phyloP scores from a whole-genome alignment of 2,888 invertebrate species.

The Volucella inflata region DNA sequence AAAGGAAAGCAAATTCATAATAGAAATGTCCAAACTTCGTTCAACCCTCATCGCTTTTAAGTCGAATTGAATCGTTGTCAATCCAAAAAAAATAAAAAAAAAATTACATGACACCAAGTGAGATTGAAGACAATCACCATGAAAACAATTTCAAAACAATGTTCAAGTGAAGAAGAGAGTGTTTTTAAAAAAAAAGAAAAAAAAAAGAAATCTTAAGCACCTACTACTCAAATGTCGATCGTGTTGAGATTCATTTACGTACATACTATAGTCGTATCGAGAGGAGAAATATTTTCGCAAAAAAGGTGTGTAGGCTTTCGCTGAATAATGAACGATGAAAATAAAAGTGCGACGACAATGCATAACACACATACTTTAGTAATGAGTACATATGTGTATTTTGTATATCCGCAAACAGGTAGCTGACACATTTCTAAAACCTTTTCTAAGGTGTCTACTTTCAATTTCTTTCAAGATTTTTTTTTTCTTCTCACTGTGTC shows the following conservation, averaged over 20 bases:
- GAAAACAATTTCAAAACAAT: constrained; percentile 33
- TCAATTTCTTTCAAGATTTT: constrained; percentile 58
- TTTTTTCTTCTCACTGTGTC: constrained; percentile 44
- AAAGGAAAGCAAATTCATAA: constrained; percentile 12
- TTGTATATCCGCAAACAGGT: constrained; percentile 31
- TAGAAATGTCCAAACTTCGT: constrained; percentile 10
- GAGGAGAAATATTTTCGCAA: constrained; percentile 21
- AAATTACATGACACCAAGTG: constrained; percentile 29
- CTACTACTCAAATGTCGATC: constrained; percentile 10
- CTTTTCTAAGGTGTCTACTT: constrained; percentile 52
- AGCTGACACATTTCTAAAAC: constrained; percentile 63
- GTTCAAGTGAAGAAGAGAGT: constrained; percentile 10
- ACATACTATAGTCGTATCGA: not conserved
- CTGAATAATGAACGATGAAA: constrained; percentile 30
- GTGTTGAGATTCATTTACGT: constrained; percentile 13
- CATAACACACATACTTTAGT: too few species aligned
- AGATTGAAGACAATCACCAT: constrained; percentile 13
- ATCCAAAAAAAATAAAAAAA: too few species aligned
- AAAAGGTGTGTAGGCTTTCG: constrained; percentile 54
- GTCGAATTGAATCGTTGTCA: constrained; percentile 23
- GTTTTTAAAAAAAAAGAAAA: not conserved
- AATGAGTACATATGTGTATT: not conserved
- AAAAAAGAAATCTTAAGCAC: constrained; percentile 9
- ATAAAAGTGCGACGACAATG: not conserved
- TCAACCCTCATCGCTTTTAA: constrained; percentile 9